Base-by-base conservation (phyloP, 2,797 vertebrate species). In the Cichlasoma orientale region DNA sequence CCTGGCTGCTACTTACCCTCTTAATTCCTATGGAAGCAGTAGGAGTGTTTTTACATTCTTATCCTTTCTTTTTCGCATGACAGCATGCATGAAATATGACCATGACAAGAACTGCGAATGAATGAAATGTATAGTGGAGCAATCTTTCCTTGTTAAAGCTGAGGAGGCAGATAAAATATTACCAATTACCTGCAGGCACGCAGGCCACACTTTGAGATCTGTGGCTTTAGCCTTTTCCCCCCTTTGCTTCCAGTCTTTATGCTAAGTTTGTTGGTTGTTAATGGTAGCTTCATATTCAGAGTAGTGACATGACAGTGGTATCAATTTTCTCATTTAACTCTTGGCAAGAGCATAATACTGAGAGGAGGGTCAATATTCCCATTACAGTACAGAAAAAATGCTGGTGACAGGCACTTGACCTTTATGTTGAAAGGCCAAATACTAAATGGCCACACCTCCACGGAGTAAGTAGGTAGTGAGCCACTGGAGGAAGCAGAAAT, bases 391-490 rank as follows among this genome's bases (percentile, higher is more conserved):
- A 50, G 19, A 50, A 68, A 66, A 50, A 68, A 55, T 31, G 18
- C 47, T 55, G n/a, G 72, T 63, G 71, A 59, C 56, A 54, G 69
- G 56, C 16, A 14, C 36, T 18, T 68, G 33, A 82, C 71, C 18
- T 80, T 86, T 59, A 33, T 41, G 41, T 13, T 78, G 50, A 73
- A 76, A 31, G 23, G 47, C 4, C 21, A 47, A 74, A 53, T 7
- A 19, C 29, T 11, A n/a, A 55, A 23, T 44, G 12, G 47, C 23
- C 18, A 58, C 36, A 56, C 47, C 72, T 52, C 29, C 6, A 55
- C 44, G 25, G 19, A 7, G 38, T 57, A 21, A 25, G 25, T 16
- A 38, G 4, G 31, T 2, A 7, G 10, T 41, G 70, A 18, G 6
- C 36, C n/a, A 73, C 23, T 18, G 59, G 25, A 50, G 31, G n/a